Percentiles rank a stretch among this genome's conserved stretches.
These are phyloP conservation scores for Gymnocheta viridis DNA, from an alignment of 2,888 invertebrate genomes.

Conservation along the genomic window DNA sequence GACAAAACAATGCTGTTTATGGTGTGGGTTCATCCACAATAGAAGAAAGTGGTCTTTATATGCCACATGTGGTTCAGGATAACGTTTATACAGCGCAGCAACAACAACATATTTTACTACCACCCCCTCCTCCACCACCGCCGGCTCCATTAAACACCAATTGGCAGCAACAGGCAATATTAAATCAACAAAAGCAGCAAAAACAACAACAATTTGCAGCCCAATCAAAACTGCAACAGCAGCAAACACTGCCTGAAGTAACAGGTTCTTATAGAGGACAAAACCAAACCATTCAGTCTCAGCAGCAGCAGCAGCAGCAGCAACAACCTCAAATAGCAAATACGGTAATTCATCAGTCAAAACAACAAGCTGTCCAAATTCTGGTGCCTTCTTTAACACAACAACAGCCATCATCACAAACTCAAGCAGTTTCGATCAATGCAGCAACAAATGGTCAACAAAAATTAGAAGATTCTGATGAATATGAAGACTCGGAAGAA, in stretches of 20 bases:
- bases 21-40: slow-evolving; percentile 70
- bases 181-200: slow-evolving; percentile 62
- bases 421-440: slow-evolving; percentile 23
- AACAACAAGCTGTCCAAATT: slow-evolving; percentile 57
- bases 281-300: not conserved
- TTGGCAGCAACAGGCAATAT: slow-evolving; percentile 66
- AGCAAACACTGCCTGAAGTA: slow-evolving; percentile 49
- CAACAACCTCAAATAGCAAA: slow-evolving; percentile 17
- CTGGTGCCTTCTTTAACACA: slow-evolving; percentile 63
- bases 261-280: slow-evolving; percentile 10
- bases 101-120: slow-evolving; percentile 60
- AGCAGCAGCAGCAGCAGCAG: slow-evolving; percentile 37
- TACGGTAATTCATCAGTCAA: slow-evolving; percentile 13
- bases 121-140: slow-evolving; percentile 56
- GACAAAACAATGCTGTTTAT: slow-evolving; percentile 84
- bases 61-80: slow-evolving; percentile 69
- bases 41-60: slow-evolving; percentile 77
- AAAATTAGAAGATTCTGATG: slow-evolving; percentile 71
- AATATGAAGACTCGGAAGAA: slow-evolving; percentile 78
- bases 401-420: slow-evolving; percentile 18
- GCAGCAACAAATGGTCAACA: slow-evolving; percentile 64
- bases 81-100: slow-evolving; percentile 72
- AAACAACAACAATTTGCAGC: slow-evolving; percentile 44
- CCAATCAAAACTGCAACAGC: slow-evolving; percentile 31
- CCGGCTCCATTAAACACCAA: slow-evolving; percentile 62